Evolutionary conservation across 1,140 invertebrate species (phyloP).

Genomic region (Drosophila obscura): DNA sequence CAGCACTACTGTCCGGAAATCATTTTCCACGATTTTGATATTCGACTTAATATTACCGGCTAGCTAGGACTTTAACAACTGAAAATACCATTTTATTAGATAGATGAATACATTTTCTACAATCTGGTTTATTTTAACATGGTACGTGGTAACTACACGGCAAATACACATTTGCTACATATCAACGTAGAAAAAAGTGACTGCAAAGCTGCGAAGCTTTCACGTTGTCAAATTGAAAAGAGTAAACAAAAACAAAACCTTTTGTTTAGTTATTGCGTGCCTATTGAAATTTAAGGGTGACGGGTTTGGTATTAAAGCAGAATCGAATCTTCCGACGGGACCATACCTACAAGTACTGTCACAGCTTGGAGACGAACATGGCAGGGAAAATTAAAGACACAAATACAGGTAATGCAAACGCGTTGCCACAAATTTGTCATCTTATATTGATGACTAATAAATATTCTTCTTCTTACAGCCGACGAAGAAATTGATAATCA

Average conservation of each 20-base stretch:
- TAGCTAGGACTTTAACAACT: too few species aligned
- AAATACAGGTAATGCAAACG: not conserved
- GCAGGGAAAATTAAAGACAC: conserved; percentile 3
- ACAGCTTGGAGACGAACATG: not conserved
- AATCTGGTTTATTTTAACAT: too few species aligned
- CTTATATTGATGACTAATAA: conserved; percentile 17
- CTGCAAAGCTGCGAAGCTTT: too few species aligned
- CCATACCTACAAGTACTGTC: not conserved
- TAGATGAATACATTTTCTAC: too few species aligned
- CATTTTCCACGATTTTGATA: too few species aligned
- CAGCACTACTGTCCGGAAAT: too few species aligned
- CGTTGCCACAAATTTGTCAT: too few species aligned
- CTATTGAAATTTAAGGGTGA: conserved; percentile 17
- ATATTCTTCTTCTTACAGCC: not conserved
- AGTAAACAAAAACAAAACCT: conserved; percentile 26
- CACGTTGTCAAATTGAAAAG: not conserved
- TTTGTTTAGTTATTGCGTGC: conserved; percentile 1
- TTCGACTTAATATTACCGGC: too few species aligned
- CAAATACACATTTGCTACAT: too few species aligned
- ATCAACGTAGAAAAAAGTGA: too few species aligned
- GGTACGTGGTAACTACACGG: too few species aligned
- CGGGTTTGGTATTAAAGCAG: conserved; percentile 8
- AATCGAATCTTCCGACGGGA: not conserved
- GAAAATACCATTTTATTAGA: too few species aligned
- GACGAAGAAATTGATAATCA: conserved; percentile 41